phyloP scores from a whole-genome alignment of 2,888 invertebrate genomes.

The Dexiosoma caninum region DNA sequence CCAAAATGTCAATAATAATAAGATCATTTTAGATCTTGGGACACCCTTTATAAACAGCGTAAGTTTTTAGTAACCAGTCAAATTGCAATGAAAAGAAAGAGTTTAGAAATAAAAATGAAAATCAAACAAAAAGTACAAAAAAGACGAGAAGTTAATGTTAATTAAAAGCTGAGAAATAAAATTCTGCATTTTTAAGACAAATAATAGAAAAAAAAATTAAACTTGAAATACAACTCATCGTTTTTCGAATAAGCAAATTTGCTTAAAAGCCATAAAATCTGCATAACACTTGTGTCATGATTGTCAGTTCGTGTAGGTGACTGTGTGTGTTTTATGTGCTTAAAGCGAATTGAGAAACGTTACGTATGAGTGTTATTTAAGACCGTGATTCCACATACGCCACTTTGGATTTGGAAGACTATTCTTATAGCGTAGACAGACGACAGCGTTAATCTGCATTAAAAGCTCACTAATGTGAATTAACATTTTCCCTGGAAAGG shows the following conservation, averaged over 20 bases:
- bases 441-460: too few species aligned
- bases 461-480: too few species aligned
- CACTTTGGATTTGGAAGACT: not conserved
- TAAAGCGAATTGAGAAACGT: not conserved
- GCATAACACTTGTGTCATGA: not conserved
- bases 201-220: not conserved
- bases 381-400: slow-evolving; percentile 11
- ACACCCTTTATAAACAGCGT: too few species aligned
- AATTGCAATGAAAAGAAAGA: not conserved
- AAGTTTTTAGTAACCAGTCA: not conserved
- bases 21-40: too few species aligned
- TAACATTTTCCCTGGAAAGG: too few species aligned
- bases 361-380: slow-evolving; percentile 29
- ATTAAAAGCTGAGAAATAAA: slow-evolving; percentile 10
- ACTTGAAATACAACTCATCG: not conserved
- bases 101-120: not conserved
- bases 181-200: not conserved
- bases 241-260: slow-evolving; percentile 4
- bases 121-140: not conserved
- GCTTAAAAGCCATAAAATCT: slow-evolving; percentile 27
- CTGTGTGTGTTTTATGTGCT: not conserved
- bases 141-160: slow-evolving; percentile 23
- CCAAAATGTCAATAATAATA: too few species aligned
- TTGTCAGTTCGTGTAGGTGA: not conserved
- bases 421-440: too few species aligned